These are phyloP conservation scores for Reticulitermes lucifugus DNA, from an alignment of 2,888 invertebrate genomes.

Conservation along the genomic window DNA sequence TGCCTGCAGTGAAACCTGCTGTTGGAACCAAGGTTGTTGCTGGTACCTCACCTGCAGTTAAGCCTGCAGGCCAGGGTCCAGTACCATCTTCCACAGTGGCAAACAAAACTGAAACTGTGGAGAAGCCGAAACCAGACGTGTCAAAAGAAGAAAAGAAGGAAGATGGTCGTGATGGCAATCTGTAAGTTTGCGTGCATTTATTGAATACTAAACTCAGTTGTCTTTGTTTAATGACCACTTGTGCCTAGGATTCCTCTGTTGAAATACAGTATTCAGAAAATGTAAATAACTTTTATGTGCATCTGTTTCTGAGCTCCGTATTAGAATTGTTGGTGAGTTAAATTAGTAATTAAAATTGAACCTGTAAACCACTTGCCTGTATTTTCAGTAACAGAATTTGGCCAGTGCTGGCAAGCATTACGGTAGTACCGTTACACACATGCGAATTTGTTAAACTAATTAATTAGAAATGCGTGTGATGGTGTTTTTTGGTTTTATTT, in stretches of 20 bases:
- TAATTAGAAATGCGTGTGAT: no score
- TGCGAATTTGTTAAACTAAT: no score
- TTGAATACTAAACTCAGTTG: not conserved
- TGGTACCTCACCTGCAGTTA: slow-evolving; percentile 55
- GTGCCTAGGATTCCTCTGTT: no score
- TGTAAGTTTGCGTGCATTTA: slow-evolving; percentile 68
- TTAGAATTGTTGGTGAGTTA: no score
- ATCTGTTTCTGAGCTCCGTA: no score
- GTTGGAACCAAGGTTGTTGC: slow-evolving; percentile 4
- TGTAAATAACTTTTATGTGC: no score
- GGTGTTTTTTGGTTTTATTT: no score
- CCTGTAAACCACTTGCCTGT: no score
- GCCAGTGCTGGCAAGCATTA: not conserved
- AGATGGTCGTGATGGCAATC: slow-evolving; percentile 84
- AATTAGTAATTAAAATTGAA: no score
- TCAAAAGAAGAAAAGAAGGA: slow-evolving; percentile 71
- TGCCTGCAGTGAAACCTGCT: slow-evolving; percentile 37
- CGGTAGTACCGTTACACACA: not conserved
- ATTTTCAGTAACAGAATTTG: no score
- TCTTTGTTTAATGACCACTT: no score
- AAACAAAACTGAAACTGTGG: slow-evolving; percentile 57
- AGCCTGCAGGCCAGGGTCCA: slow-evolving; percentile 53
- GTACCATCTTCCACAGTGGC: slow-evolving; percentile 58
- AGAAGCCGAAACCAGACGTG: slow-evolving; percentile 55
- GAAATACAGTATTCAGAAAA: no score